Base-by-base conservation (phyloP, 2,888 invertebrate genomes). In the Lasioglossum figueresi region DNA sequence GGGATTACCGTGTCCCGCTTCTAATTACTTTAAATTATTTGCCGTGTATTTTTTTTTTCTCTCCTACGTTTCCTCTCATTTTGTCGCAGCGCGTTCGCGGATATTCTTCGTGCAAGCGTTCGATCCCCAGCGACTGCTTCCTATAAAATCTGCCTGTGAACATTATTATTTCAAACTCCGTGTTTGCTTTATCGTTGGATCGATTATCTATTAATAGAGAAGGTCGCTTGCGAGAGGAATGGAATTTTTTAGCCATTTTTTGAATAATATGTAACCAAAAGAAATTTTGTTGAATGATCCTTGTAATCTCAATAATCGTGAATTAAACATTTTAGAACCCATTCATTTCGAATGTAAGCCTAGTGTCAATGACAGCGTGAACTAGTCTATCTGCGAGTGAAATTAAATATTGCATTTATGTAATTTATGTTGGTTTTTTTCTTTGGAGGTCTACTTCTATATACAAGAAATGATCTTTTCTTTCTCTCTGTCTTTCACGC, bases 1-100 rank as follows among this genome's bases (percentile, higher is more conserved):
- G 83, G 91, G 88, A 91, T 92, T 92, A 91, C 89, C 86, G 78
- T 84, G 88, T 87, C 79, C 71, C 71, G 86, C 86, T 91, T 93
- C 93, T 92, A 92, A 92, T 93, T 93, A 93, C 90, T 91, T 91
- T 91, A 91, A 91, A 93, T 92, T 93, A 92, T 92, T 93, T 89
- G 84, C 84, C 76, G 59, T 76, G 72, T 43, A 86, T 84, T 88
- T 82, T 72, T 45, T 45, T 23, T 27, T 48, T 48, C 56, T 48
- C 63, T 16, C n/a, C n/a, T 16, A 27, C 59, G 59, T 12, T 31
- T 5, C 19, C 27, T 8, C 48, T 19, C n/a, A 37, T 63, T 52
- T 52, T 2, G 40, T 23, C 2, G 2, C 16, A n/a, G 34, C 48
- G 79, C 34, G 48, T 70, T 1, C 34, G 34, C 19, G 27, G 10